Evolutionary conservation across 2,113 vertebrate species (phyloP).

Genomic region (Peromyscus maniculatus): DNA sequence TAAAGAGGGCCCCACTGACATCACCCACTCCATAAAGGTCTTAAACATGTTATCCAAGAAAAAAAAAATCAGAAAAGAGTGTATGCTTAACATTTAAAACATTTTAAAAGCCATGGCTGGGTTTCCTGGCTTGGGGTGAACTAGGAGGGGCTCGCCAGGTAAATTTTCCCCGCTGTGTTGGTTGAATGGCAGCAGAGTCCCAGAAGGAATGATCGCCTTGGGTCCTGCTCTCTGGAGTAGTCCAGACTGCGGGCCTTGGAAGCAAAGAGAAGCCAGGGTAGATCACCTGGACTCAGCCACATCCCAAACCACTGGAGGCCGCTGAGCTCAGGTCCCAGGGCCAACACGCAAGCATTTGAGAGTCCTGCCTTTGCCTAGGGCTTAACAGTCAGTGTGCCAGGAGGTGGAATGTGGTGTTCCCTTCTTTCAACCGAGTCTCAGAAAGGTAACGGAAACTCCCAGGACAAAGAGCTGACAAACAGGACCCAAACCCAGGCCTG

Average conservation of each 20-base stretch:
- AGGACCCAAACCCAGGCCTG: constrained; percentile 40
- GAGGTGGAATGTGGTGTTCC: background rate
- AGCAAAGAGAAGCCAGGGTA: background rate
- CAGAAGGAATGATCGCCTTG: background rate
- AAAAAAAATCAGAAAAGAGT: background rate
- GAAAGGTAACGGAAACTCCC: background rate
- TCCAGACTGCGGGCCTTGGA: background rate
- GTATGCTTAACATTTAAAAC: background rate
- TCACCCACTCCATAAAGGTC: background rate
- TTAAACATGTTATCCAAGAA: background rate
- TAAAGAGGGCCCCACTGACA: background rate
- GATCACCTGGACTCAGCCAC: background rate
- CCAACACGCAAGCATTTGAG: background rate
- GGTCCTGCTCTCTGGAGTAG: constrained; percentile 19
- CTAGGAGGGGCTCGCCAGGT: no score
- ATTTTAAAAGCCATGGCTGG: background rate
- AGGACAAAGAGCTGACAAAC: background rate
- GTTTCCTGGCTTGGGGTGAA: background rate
- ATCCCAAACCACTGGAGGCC: background rate
- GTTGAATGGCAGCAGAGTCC: background rate
- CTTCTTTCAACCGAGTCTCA: background rate
- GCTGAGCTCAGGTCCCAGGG: background rate
- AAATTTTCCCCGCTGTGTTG: background rate
- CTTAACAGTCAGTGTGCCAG: background rate
- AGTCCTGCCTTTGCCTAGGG: background rate